phyloP scores from a whole-genome alignment of 2,888 invertebrate species.

The Melolontha melolontha region DNA sequence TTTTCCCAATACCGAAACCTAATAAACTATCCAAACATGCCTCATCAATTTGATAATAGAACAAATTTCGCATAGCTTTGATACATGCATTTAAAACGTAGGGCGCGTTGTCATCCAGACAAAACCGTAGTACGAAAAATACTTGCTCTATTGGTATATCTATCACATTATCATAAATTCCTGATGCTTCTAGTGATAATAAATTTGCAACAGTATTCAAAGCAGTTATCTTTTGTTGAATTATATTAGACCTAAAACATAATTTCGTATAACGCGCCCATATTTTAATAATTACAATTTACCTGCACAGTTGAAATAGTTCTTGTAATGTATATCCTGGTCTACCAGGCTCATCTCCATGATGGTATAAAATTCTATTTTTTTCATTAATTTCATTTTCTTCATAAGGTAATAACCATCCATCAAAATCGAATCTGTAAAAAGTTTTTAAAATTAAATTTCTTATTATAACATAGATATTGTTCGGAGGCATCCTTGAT shows the following conservation, averaged over 20 bases:
- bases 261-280: neutral
- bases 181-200: constrained; percentile 76
- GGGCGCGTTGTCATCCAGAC: constrained; percentile 85
- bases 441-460: constrained; percentile 1
- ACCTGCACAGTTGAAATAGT: constrained; percentile 81
- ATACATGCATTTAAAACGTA: constrained; percentile 81
- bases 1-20: constrained; percentile 74
- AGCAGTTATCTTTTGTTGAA: constrained; percentile 86
- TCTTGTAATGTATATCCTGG: constrained; percentile 94
- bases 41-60: constrained; percentile 85
- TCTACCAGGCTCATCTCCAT: constrained; percentile 91
- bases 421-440: constrained; percentile 82
- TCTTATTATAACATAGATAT: too few relatives aligned
- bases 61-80: constrained; percentile 78
- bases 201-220: constrained; percentile 85
- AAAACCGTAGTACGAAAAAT: constrained; percentile 85
- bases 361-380: constrained; percentile 84
- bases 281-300: constrained; percentile 25
- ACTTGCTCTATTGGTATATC: constrained; percentile 82
- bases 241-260: constrained; percentile 73
- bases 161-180: constrained; percentile 82
- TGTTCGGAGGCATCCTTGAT: too few relatives aligned
- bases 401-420: constrained; percentile 80
- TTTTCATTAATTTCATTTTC: constrained; percentile 72
- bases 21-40: constrained; percentile 76